phyloP scores from a whole-genome alignment of 2,113 vertebrate species.

The Semnornis frantzii region DNA sequence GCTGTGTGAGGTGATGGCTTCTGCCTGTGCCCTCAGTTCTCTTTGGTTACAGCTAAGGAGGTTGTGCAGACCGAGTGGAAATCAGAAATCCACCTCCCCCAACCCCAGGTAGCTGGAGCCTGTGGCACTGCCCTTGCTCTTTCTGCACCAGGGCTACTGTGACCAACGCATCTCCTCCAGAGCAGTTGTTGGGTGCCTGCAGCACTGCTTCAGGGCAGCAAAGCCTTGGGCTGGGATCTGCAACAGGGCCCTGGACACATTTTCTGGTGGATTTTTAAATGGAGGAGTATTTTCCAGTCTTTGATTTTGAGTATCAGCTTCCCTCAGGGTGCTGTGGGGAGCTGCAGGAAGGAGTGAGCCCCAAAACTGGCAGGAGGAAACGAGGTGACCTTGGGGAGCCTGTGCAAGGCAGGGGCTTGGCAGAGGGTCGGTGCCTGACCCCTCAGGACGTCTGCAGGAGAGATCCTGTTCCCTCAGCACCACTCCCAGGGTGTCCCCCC shows the following conservation, averaged over 20 bases:
- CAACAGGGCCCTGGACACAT: background rate
- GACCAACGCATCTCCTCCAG: background rate
- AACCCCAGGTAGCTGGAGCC: background rate
- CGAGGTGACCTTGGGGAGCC: background rate
- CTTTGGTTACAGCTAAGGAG: background rate
- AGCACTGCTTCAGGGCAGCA: background rate
- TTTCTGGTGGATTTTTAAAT: constrained; percentile 28
- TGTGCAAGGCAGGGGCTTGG: background rate
- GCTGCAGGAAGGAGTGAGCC: background rate
- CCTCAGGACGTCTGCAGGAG: background rate
- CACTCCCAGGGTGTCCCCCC: background rate
- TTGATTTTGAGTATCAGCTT: background rate
- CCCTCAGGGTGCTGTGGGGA: background rate
- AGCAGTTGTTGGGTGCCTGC: background rate
- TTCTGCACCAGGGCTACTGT: background rate
- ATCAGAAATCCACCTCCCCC: background rate
- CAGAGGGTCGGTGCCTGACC: background rate
- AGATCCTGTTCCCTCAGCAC: rapidly evolving
- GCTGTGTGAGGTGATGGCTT: too few relatives aligned
- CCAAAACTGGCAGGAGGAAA: background rate
- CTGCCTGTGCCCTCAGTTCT: background rate
- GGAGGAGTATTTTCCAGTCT: background rate
- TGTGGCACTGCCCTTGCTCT: constrained; percentile 17
- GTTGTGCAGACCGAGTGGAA: background rate
- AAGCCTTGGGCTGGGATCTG: background rate